phyloP scores from a whole-genome alignment of 2,888 invertebrate genomes.

The Melieria picta region DNA sequence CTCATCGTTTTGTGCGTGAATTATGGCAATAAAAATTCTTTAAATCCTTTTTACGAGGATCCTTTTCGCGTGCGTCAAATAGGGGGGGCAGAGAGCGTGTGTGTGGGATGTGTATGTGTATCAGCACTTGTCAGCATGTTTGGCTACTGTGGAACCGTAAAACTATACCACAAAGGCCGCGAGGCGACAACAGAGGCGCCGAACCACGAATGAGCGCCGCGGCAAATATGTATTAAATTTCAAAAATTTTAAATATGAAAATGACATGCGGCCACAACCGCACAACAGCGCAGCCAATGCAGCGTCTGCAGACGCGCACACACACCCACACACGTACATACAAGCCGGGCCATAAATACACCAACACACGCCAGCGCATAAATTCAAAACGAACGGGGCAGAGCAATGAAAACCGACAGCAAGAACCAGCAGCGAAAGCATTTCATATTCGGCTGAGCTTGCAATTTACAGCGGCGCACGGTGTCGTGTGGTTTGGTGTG shows the following conservation, averaged over 20 bases:
- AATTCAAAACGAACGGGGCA: conserved; percentile 41
- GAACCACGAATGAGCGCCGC: conserved; percentile 16
- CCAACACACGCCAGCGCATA: conserved; percentile 36
- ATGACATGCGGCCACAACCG: background rate
- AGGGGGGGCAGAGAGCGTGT: too few species aligned
- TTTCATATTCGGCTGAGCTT: conserved; percentile 35
- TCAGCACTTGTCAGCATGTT: conserved; percentile 54
- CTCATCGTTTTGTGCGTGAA: too few species aligned
- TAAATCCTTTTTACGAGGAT: too few species aligned
- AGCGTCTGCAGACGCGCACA: conserved; percentile 26
- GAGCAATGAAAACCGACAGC: conserved; percentile 15
- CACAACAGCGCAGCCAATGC: too few species aligned
- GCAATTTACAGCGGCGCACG: conserved; percentile 8
- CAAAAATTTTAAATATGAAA: conserved; percentile 36
- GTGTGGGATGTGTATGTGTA: conserved; percentile 42
- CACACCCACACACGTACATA: conserved; percentile 16
- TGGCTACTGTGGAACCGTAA: conserved; percentile 47
- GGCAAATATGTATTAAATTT: conserved; percentile 56
- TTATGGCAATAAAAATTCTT: too few species aligned
- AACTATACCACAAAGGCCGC: conserved; percentile 15
- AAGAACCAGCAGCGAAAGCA: conserved; percentile 20
- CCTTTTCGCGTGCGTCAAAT: too few species aligned
- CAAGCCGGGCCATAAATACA: conserved; percentile 13
- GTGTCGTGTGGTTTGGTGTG: background rate
- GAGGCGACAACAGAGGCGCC: conserved; percentile 4